phyloP scores from a whole-genome alignment of 2,888 invertebrate genomes.

The Xiphydria camelus region DNA sequence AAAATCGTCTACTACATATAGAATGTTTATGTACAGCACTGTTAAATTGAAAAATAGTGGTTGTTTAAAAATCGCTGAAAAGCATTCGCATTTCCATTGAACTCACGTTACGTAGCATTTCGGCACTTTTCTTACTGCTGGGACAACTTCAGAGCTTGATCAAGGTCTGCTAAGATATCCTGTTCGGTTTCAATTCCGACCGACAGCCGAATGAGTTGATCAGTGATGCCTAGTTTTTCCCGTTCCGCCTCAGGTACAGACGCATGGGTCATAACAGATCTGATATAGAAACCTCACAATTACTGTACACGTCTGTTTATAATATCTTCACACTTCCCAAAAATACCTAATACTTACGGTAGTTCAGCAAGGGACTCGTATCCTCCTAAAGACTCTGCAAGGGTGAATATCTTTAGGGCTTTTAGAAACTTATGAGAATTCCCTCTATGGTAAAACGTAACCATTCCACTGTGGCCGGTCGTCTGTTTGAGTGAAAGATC shows the following conservation, averaged over 20 bases:
- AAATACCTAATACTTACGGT: constrained; percentile 70
- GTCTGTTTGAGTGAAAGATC: constrained; percentile 78
- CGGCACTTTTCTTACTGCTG: too few species aligned
- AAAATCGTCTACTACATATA: too few species aligned
- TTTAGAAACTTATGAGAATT: constrained; percentile 76
- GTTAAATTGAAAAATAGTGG: too few species aligned
- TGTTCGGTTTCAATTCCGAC: constrained; percentile 87
- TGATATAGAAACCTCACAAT: constrained; percentile 58
- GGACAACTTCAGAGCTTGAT: constrained; percentile 72
- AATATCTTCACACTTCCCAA: too few species aligned
- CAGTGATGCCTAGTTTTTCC: constrained; percentile 75
- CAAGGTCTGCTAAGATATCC: constrained; percentile 83
- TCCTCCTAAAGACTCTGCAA: constrained; percentile 95
- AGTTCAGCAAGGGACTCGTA: constrained; percentile 93
- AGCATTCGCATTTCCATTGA: too few species aligned
- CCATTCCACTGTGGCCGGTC: constrained; percentile 88
- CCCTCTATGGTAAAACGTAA: constrained; percentile 86
- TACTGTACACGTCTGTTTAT: too few species aligned
- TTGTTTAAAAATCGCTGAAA: too few species aligned
- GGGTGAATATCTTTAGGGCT: constrained; percentile 75
- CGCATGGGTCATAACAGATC: constrained; percentile 93
- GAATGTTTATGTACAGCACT: too few species aligned
- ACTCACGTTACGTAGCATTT: too few species aligned
- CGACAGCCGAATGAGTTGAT: constrained; percentile 83
- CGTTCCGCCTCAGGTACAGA: constrained; percentile 80